Conservation (phyloP, 2,888 invertebrate species). For the Oegoconia quadripuncta region DNA sequence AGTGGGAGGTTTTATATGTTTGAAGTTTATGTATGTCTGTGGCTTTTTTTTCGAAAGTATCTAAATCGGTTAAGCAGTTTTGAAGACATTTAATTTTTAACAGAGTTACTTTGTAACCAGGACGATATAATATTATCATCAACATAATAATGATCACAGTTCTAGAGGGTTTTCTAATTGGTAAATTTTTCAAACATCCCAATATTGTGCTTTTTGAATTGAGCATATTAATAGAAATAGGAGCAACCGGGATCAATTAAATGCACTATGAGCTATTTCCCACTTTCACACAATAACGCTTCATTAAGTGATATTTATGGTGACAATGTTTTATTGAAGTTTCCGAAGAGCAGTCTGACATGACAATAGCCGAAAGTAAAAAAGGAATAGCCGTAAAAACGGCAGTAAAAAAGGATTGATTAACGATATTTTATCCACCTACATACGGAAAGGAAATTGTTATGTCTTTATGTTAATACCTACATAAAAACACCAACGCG, state of each 20-base stretch:
- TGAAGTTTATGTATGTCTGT: no score
- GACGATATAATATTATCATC: no score
- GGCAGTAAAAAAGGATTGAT: not conserved
- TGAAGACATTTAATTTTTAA: no score
- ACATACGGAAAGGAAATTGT: conserved; percentile 1
- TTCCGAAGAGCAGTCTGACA: not conserved
- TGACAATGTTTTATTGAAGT: not conserved
- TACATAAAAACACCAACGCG: not conserved
- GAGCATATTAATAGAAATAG: conserved; percentile 11
- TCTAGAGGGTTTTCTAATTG: no score
- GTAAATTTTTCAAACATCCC: no score
- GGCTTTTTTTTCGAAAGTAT: no score
- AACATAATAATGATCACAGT: no score
- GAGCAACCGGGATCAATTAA: conserved; percentile 28
- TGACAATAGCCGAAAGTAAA: not conserved
- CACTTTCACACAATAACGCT: conserved; percentile 27
- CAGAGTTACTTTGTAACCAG: no score
- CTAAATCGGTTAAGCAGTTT: no score
- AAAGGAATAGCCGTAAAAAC: conserved; percentile 5
- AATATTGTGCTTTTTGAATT: not conserved
- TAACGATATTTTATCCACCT: conserved; percentile 1
- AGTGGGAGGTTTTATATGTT: no score
- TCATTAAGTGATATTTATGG: conserved; percentile 10
- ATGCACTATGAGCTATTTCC: conserved; percentile 31
- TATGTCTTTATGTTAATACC: conserved; percentile 1